Evolutionary conservation across 1,140 invertebrate species (phyloP), one percentile per base, ranked within the genome.

Genomic region (Meteorus sp.): DNA sequence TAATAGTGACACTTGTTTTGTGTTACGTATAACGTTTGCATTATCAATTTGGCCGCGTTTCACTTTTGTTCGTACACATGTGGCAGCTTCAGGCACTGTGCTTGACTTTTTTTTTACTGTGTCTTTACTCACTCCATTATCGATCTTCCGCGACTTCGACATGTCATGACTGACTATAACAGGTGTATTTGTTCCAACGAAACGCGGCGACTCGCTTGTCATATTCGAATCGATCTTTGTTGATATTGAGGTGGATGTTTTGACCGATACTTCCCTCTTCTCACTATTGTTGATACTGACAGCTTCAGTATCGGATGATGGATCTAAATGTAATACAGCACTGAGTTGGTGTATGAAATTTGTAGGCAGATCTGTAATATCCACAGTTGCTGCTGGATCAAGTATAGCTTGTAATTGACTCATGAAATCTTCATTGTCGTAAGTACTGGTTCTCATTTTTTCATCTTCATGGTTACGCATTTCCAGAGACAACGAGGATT

Each of bases 311-410:
- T n/a, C n/a, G 7, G 62, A 67, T 50, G 71, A 47, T 9, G 67
- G 56, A 7, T 80, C 74, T 0, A 80, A 54, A 35, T 80, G 74
- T 17, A 81, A 59, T n/a, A 80, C 75, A 33, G 76, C 71, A 20
- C 72, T 77, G 3, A 81, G 45, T 54, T 79, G 76, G 51, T 79
- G 75, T 29, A 81, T 79, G 31, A 81, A 79, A 9, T 75, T 74
- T 0, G 73, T 76, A 0, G 79, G 78, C 15, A 81, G 54, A 64
- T 77, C 75, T 0, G 67, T 67, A 1, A 81, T 66, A 19, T 75
- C 75, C 0, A 80, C 73, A 0, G 62, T 60, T 3, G 74, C 72
- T n/a, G 72, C 70, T 4, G 76, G 72, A 58, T 81, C 76, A 0
- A 80, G 44, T 71, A 80, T 79, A 1, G 74, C 71, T 19, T 71